Conservation (phyloP, 2,888 invertebrate species). For the Aleiodes alternator region DNA sequence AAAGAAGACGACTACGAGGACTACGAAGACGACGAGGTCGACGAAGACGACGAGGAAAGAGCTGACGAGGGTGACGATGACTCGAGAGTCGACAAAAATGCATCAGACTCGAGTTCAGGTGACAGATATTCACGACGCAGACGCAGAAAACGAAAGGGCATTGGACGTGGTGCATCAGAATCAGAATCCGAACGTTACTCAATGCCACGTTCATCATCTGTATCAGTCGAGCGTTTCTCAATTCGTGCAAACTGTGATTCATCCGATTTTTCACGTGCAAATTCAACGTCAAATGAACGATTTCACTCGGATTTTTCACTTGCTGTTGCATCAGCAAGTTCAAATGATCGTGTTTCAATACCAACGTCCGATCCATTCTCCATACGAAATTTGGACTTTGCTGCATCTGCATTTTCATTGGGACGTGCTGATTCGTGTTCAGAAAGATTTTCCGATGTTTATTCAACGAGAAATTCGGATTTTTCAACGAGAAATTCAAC, state of each 20-base stretch:
- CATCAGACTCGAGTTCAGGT: constrained; percentile 62
- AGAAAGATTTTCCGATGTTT: constrained; percentile 70
- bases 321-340: constrained; percentile 72
- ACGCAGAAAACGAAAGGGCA: constrained; percentile 55
- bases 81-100: constrained; percentile 35
- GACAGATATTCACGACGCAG: constrained; percentile 64
- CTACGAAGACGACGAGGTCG: constrained; percentile 50
- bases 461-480: constrained; percentile 71
- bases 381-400: constrained; percentile 70
- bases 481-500: constrained; percentile 72
- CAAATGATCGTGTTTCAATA: constrained; percentile 72
- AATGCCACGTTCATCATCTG: constrained; percentile 71
- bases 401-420: constrained; percentile 66
- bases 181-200: constrained; percentile 72
- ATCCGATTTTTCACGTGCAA: constrained; percentile 72
- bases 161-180: constrained; percentile 48
- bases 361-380: constrained; percentile 72
- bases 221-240: constrained; percentile 72
- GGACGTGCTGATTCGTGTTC: constrained; percentile 68
- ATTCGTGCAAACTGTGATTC: constrained; percentile 73
- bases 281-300: constrained; percentile 72
- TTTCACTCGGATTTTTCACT: constrained; percentile 74
- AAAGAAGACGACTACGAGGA: constrained; percentile 40
- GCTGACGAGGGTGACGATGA: constrained; percentile 46
- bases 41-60: constrained; percentile 51